Percentiles rank a stretch among this genome's conserved stretches.
phyloP scores from a whole-genome alignment of 2,797 vertebrate genomes.

The Hipposideros larvatus region DNA sequence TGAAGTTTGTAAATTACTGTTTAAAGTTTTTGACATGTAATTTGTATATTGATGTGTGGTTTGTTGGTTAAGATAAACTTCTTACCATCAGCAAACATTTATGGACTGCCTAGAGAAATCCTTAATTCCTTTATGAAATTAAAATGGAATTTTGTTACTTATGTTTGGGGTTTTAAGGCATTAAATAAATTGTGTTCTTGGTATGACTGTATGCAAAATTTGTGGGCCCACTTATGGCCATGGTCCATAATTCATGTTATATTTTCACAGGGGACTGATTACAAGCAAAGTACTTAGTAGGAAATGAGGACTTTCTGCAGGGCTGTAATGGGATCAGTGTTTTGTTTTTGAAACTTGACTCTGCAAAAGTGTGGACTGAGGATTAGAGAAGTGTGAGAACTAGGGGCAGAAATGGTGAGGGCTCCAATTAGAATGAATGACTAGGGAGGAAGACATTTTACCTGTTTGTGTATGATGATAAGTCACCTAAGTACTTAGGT shows the following conservation, averaged over 20 bases:
- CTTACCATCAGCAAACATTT: background rate
- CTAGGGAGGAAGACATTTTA: background rate
- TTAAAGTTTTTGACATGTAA: background rate
- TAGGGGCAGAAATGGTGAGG: background rate
- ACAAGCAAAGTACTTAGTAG: background rate
- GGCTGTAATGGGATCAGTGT: background rate
- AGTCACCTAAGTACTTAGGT: background rate
- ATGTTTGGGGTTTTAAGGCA: conserved; percentile 56
- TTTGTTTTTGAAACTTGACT: conserved; percentile 44
- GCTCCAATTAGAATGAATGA: background rate
- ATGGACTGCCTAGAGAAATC: background rate
- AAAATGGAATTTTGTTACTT: conserved; percentile 43
- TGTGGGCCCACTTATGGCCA: background rate
- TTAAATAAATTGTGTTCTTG: conserved; percentile 31
- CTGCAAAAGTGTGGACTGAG: background rate
- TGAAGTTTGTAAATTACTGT: background rate
- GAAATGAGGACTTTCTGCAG: background rate
- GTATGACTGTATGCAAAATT: background rate
- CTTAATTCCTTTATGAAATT: conserved; percentile 35
- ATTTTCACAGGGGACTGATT: background rate
- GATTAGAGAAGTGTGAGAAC: background rate
- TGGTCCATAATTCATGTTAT: background rate
- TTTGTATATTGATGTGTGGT: background rate
- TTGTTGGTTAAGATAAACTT: background rate
- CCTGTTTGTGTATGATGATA: background rate